Evolutionary conservation across 2,113 vertebrate species (phyloP), one percentile per base, ranked within the genome.

Genomic region (Natator depressus): DNA sequence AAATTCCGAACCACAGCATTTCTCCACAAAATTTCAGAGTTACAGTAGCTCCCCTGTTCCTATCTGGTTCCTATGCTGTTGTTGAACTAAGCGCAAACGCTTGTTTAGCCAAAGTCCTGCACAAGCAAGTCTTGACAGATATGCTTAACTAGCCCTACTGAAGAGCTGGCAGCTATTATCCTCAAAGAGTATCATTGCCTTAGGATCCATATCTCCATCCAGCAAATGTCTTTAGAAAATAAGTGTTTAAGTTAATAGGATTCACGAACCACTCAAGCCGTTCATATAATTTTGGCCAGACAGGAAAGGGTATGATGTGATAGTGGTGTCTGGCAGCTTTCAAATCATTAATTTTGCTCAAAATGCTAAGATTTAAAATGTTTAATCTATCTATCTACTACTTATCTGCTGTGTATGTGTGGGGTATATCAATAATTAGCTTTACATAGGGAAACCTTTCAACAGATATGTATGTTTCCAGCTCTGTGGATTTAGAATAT

Each of bases 401-500:
- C 59, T 88, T 96, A 96, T 86, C 90, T 86, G 92, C 20, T 82
- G 54, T 8, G 19, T 53, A 85, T 82, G 93, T 92, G 83, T 90
- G 22, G 62, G 94, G 96, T 62, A 94, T 92, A 94, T 96, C 92
- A 93, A 96, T 94, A 95, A 98, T 94, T 84, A 92, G 85, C 95
- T 90, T 94, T 57, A 95, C 96, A 95, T 12, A 84, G 51, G 94
- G 91, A 95, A 94, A 97, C 94, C 93, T 88, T 72, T 91, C 90
- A 86, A 85, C 87, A 89, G 84, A 81, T 31, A 6, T 1, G 81
- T 93, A 89, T 42, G 69, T 53, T 55, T 80, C 7, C 1, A 87
- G 50, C 50, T 84, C 54, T 46, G 87, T 10, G 59, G 35, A 53
- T 88, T 85, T 93, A 84, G 83, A 24, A 88, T 9, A 4, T 5